Percentiles rank a stretch among this genome's conserved stretches.
Evolutionary conservation across 1,140 invertebrate species (phyloP).

Genomic region (Doryteuthis pealeii): DNA sequence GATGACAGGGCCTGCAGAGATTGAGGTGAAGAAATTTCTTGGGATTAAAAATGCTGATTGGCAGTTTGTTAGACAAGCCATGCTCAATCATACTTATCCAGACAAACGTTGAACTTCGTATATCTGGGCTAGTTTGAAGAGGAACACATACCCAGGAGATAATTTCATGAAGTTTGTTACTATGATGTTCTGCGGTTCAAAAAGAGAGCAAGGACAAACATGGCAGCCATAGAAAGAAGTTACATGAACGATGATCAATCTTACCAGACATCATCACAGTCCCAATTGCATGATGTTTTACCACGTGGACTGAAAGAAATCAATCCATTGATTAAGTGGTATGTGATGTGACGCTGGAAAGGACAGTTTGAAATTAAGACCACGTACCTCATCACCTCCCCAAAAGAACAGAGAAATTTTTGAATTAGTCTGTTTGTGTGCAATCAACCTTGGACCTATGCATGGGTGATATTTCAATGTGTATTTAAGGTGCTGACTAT

Average conservation of each 20-base stretch:
- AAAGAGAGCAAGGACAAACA: not conserved
- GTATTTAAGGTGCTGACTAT: no score
- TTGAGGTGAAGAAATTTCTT: not conserved
- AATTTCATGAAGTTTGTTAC: not conserved
- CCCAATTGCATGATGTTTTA: no score
- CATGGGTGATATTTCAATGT: no score
- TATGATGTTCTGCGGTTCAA: not conserved
- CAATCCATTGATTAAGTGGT: no score
- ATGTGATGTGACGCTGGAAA: no score
- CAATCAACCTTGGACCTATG: no score
- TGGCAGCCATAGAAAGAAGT: not conserved
- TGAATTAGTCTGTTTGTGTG: no score
- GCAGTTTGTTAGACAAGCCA: not conserved
- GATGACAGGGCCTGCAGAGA: not conserved
- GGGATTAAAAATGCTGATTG: not conserved
- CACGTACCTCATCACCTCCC: no score
- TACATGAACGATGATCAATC: not conserved
- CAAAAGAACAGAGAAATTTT: no score
- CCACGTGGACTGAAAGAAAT: no score
- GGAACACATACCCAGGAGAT: not conserved
- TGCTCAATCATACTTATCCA: not conserved
- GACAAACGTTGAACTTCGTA: not conserved
- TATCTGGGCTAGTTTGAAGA: not conserved
- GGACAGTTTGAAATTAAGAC: no score
- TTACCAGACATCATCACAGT: no score